These are phyloP conservation scores for Notodromas monacha DNA, from an alignment of 2,888 invertebrate species.

Conservation along the genomic window DNA sequence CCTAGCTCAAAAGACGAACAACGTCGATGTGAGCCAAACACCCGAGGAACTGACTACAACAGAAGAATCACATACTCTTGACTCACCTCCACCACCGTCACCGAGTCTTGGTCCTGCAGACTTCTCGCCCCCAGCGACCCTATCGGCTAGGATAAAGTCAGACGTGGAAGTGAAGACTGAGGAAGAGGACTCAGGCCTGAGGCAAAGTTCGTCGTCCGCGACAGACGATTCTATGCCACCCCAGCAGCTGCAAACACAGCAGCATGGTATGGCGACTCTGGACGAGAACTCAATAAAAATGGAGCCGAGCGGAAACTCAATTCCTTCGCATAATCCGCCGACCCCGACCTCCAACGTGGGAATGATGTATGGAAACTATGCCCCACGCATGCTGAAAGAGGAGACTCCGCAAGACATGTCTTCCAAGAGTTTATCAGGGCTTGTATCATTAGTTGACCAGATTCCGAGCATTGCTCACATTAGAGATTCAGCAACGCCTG, in stretches of 20 bases:
- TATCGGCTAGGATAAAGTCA: neutral
- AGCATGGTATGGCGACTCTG: too few species aligned
- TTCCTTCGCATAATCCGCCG: too few species aligned
- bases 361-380: too few species aligned
- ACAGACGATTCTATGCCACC: too few species aligned
- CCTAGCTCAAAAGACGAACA: too few species aligned
- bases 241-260: too few species aligned
- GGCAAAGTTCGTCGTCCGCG: too few species aligned
- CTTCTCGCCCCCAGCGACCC: constrained; percentile 31
- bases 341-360: too few species aligned
- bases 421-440: constrained; percentile 25
- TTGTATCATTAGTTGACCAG: constrained; percentile 63
- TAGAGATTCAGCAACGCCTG: too few species aligned
- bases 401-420: constrained; percentile 12
- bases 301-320: too few species aligned
- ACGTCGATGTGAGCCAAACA: neutral
- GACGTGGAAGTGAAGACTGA: neutral
- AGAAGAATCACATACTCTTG: neutral
- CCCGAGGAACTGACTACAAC: neutral
- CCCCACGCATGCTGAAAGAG: too few species aligned
- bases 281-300: too few species aligned
- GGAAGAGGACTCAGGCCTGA: neutral
- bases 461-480: constrained; percentile 55
- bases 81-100: constrained; percentile 2
- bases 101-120: constrained; percentile 29